Base-by-base conservation (phyloP, 2,888 invertebrate species). In the Ramazzottius varieornatus region DNA sequence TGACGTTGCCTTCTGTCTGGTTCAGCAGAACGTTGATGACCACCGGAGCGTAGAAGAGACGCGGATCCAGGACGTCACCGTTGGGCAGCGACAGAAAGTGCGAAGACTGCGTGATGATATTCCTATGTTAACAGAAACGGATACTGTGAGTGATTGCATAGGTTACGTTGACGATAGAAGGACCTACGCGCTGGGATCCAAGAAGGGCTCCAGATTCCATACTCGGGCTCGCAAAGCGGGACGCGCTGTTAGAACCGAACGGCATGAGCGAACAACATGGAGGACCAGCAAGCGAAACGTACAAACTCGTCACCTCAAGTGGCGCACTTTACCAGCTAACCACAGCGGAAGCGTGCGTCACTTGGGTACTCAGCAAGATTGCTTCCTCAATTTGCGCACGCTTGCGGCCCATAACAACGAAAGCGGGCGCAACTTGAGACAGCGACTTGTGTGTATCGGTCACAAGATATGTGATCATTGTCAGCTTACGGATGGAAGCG, bases 141-240 rank as follows among this genome's bases (percentile, higher is more conserved):
- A n/a, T n/a, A 40, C 20, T 40, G 8, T 40, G 40, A 13, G 40
- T 8, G 40, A 20, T 40, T 40, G 8, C 40, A 13, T 40, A 40
- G 20, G 40, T 20, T 40, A 40, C 8, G 20, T 40, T 29, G 54
- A 8, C 54, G 54, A 16, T n/a, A 16, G 8, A 4, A 29, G 8
- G 8, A 54, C 54, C 4, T 54, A 54, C 54, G 54, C 54, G 4
- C 4, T 13, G 13, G 54, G 54, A 54, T 54, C 29, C 20, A 54
- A 29, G 54, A 54, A 54, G 16, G 54, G 54, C 54, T 54, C 54
- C 54, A 54, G 29, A 54, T 54, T 54, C 54, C 54, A 54, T n/a
- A 54, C 29, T 4, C n/a, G 8, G 8, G 29, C 54, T 8, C 8
- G 54, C 29, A 54, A n/a, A n/a, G n/a, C n/a, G n/a, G n/a, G n/a